These are phyloP conservation scores for Folsomia manolachei DNA, from an alignment of 2,888 invertebrate genomes.

Conservation along the genomic window DNA sequence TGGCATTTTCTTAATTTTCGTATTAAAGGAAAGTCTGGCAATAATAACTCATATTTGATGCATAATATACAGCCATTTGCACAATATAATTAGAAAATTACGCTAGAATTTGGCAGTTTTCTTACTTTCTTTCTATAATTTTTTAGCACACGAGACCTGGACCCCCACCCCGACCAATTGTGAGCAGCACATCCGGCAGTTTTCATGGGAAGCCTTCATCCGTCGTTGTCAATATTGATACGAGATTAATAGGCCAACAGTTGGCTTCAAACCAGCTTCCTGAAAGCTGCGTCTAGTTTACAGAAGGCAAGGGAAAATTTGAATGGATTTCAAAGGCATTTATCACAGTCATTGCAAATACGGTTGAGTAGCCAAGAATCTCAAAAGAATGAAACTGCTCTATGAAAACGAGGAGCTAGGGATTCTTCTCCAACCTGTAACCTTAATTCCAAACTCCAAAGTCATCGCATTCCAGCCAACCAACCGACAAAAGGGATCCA, in stretches of 20 bases:
- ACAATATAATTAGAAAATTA: too few species aligned
- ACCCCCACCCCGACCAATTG: constrained; percentile 41
- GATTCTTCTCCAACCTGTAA: not conserved
- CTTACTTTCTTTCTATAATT: not conserved
- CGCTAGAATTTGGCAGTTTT: too few species aligned
- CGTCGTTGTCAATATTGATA: constrained; percentile 51
- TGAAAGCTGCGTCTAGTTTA: constrained; percentile 50
- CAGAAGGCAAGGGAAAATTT: constrained; percentile 10
- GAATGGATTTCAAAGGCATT: constrained; percentile 14
- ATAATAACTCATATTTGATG: too few species aligned
- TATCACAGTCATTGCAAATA: constrained; percentile 9
- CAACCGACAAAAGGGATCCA: not conserved
- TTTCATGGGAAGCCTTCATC: constrained; percentile 50
- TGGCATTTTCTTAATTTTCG: too few species aligned
- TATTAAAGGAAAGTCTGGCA: too few species aligned
- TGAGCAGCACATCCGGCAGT: constrained; percentile 44
- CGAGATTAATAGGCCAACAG: constrained; percentile 51
- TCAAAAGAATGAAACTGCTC: not conserved
- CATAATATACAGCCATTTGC: too few species aligned
- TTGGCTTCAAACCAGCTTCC: constrained; percentile 51
- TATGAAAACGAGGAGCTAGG: not conserved
- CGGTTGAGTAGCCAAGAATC: not conserved
- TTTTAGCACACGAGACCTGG: constrained; percentile 24
- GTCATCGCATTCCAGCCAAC: not conserved
- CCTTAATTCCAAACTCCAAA: not conserved